Evolutionary conservation across 1,140 invertebrate genomes (phyloP), one percentile per base, ranked within the genome.

Genomic region (Kradibia gibbosae): DNA sequence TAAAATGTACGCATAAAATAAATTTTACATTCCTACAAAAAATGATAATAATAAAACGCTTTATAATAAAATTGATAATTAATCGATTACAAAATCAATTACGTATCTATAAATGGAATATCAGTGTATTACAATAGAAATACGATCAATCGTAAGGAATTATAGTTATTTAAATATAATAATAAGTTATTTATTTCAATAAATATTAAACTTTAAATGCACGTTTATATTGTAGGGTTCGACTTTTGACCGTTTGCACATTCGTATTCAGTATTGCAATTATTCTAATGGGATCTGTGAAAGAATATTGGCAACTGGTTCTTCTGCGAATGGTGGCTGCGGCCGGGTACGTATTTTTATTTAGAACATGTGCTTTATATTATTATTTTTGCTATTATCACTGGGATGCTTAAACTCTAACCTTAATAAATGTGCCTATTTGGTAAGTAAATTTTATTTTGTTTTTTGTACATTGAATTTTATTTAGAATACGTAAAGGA

Each of bases 221-320:
- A n/a, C 7, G 20, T 48, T 17, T 39, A 55, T 22, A 28, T 88
- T 87, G 62, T 92, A 95, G 96, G 83, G 95, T 97, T 10, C 92
- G 93, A 75, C 92, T 97, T 85, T 91, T 98, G 62, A 93, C 95
- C 0, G 85, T 95, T 1, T 97, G 96, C 86, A 95, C 97, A 0
- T 80, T 96, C 1, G 90, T 97, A 55, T 97, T 97, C 91, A 95
- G 96, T 3, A 86, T 95, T 0, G 96, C 96, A 8, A 97, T 97
- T 45, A 90, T 97, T 36, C 87, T 98, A 20, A 97, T 96, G 90
- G 96, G 97, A 17, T 92, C 94, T 11, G 96, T 97, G 0, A 94
- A 93, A n/a, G 93, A 96, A 80, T 98, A 97, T 88, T 98, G 97
- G 97, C 97, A 99, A 84, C 90, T 98, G 65, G 95, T 97, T 0